phyloP scores from a whole-genome alignment of 2,888 invertebrate species.

The Empis stercorea region DNA sequence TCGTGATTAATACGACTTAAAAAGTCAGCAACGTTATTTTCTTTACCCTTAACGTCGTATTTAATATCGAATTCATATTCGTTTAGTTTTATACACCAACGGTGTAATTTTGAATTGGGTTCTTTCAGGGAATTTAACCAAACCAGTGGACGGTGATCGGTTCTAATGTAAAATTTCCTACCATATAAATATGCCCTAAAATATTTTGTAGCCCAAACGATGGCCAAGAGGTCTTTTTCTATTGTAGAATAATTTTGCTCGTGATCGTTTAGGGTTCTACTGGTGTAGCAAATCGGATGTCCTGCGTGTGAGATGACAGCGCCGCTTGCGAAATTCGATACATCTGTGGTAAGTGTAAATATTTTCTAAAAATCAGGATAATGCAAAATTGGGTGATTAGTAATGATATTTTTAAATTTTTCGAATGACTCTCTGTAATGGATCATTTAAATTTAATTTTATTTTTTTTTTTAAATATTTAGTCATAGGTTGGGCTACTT shows the following conservation, averaged over 20 bases:
- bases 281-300: conserved; percentile 5
- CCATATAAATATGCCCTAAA: conserved; percentile 28
- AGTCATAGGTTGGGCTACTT: conserved; percentile 6
- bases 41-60: conserved; percentile 17
- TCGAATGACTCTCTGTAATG: conserved; percentile 11
- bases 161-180: conserved; percentile 25
- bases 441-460: conserved; percentile 10
- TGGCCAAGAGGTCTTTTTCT: conserved; percentile 24
- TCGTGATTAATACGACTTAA: conserved; percentile 16
- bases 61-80: conserved; percentile 21
- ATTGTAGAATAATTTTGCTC: conserved; percentile 20
- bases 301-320: conserved; percentile 2
- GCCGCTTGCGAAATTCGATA: background rate
- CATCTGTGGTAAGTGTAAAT: conserved; percentile 1
- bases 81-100: conserved; percentile 24
- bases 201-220: conserved; percentile 24
- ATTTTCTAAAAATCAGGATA: conserved; percentile 5
- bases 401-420: conserved; percentile 6
- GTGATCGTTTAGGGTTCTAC: conserved; percentile 15
- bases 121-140: conserved; percentile 29
- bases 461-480: conserved; percentile 3
- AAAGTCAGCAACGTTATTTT: conserved; percentile 9
- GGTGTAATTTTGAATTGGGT: conserved; percentile 24
- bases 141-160: conserved; percentile 27
- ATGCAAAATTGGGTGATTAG: conserved; percentile 4